Evolutionary conservation across 2,888 invertebrate species (phyloP).

Genomic region (Emmelina monodactyla): DNA sequence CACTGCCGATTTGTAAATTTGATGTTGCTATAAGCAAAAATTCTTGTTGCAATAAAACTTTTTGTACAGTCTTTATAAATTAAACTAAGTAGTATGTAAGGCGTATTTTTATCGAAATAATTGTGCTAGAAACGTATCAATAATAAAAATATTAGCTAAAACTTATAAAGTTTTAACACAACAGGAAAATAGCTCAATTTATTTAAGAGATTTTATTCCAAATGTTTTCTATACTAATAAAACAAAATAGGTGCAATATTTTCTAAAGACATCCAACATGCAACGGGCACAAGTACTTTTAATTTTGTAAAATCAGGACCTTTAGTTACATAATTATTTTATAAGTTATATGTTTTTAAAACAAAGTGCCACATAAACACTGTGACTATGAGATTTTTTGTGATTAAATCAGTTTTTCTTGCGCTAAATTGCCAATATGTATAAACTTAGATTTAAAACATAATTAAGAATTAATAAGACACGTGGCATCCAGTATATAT

Average conservation of each 20-base stretch:
- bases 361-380: slow-evolving; percentile 22
- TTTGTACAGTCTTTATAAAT: slow-evolving; percentile 38
- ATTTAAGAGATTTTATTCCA: neutral
- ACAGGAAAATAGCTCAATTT: neutral
- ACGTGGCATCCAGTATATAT: slow-evolving; percentile 22
- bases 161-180: neutral
- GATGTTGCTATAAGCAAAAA: slow-evolving; percentile 43
- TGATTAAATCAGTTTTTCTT: slow-evolving; percentile 25
- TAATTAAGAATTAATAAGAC: too few relatives aligned
- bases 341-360: slow-evolving; percentile 20
- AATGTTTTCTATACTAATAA: neutral
- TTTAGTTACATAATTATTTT: slow-evolving; percentile 25
- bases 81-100: too few relatives aligned
- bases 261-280: neutral
- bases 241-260: neutral
- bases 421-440: slow-evolving; percentile 27
- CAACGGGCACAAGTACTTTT: slow-evolving; percentile 57
- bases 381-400: slow-evolving; percentile 29
- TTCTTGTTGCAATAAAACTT: slow-evolving; percentile 36
- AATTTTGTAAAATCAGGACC: slow-evolving; percentile 20
- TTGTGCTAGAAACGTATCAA: neutral
- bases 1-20: slow-evolving; percentile 55
- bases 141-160: neutral
- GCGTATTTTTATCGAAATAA: too few relatives aligned
- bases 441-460: slow-evolving; percentile 1